Evolutionary conservation across 2,113 vertebrate species (phyloP).

Genomic region (Uropsilus gracilis): DNA sequence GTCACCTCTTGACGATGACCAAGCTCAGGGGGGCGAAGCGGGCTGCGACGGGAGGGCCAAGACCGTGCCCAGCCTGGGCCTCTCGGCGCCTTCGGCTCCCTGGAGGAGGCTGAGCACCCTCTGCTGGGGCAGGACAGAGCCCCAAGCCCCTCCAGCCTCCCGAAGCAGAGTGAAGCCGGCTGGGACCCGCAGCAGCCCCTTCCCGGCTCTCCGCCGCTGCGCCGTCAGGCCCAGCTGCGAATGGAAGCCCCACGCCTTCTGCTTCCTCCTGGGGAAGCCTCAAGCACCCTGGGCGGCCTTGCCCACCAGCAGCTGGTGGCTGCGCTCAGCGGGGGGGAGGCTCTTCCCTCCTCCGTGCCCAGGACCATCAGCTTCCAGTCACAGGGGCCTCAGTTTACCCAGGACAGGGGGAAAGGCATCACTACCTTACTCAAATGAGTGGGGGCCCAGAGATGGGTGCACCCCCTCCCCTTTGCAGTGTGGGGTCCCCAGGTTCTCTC

Average conservation of each 20-base stretch:
- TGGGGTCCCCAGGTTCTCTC: not conserved
- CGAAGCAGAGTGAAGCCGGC: too few relatives aligned
- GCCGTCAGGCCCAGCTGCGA: too few relatives aligned
- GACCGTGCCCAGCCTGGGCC: too few relatives aligned
- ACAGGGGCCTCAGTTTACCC: not conserved
- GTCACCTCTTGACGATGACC: too few relatives aligned
- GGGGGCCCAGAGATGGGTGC: not conserved
- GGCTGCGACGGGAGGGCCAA: too few relatives aligned
- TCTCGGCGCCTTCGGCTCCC: too few relatives aligned
- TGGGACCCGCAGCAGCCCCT: too few relatives aligned
- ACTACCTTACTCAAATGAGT: not conserved
- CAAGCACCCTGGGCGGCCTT: not conserved
- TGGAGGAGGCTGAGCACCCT: too few relatives aligned
- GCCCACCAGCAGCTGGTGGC: not conserved
- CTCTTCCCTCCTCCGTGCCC: not conserved
- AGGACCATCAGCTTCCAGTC: not conserved
- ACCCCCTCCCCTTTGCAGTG: not conserved
- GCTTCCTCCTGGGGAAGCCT: not conserved
- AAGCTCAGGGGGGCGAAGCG: too few relatives aligned
- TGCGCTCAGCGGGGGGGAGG: not conserved
- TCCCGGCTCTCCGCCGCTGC: too few relatives aligned
- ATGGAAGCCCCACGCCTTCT: not conserved
- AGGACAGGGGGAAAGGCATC: not conserved
- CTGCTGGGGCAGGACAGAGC: too few relatives aligned
- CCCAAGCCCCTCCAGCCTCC: too few relatives aligned